Percentiles rank a stretch among this genome's conserved stretches.
Conservation (phyloP, 2,797 vertebrate species). For the Protonibea diacanthus region DNA sequence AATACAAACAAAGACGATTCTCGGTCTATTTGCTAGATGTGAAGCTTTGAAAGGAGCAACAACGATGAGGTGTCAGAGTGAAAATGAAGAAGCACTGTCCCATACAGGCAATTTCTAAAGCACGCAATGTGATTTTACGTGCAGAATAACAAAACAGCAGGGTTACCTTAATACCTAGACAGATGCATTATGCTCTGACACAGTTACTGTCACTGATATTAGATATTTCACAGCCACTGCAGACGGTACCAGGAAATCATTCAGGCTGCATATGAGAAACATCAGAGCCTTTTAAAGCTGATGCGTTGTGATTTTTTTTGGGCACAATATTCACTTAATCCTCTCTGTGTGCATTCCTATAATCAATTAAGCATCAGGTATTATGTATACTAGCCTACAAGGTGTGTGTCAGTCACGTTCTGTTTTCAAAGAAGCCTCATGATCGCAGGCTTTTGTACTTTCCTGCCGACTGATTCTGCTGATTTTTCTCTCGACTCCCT, state of each 20-base stretch:
- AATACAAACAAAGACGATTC: slow-evolving; percentile 66
- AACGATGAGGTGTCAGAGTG: slow-evolving; percentile 65
- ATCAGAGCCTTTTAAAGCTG: slow-evolving; percentile 22
- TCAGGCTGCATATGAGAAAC: slow-evolving; percentile 44
- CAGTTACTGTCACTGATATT: slow-evolving; percentile 52
- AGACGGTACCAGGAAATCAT: slow-evolving; percentile 32
- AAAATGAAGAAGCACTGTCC: slow-evolving; percentile 64
- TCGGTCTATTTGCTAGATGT: slow-evolving; percentile 48
- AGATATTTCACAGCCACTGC: slow-evolving; percentile 54
- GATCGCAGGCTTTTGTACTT: slow-evolving; percentile 41
- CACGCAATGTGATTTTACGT: slow-evolving; percentile 54
- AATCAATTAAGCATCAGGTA: slow-evolving; percentile 35
- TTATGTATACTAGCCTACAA: slow-evolving; percentile 12
- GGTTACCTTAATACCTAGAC: slow-evolving; percentile 53
- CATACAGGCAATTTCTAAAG: slow-evolving; percentile 61
- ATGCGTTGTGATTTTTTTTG: slow-evolving; percentile 35
- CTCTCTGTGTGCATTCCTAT: slow-evolving; percentile 14
- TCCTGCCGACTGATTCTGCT: slow-evolving; percentile 22
- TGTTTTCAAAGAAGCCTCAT: slow-evolving; percentile 35
- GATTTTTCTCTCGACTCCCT: neutral
- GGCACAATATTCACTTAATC: neutral
- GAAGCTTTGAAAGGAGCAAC: slow-evolving; percentile 53
- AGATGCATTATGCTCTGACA: slow-evolving; percentile 48
- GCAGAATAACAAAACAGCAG: slow-evolving; percentile 56
- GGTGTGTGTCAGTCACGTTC: slow-evolving; percentile 2